Percentiles rank a stretch among this genome's conserved stretches.
These are phyloP conservation scores for Zaprionus taronus DNA, from an alignment of 1,140 invertebrate species.

Conservation along the genomic window DNA sequence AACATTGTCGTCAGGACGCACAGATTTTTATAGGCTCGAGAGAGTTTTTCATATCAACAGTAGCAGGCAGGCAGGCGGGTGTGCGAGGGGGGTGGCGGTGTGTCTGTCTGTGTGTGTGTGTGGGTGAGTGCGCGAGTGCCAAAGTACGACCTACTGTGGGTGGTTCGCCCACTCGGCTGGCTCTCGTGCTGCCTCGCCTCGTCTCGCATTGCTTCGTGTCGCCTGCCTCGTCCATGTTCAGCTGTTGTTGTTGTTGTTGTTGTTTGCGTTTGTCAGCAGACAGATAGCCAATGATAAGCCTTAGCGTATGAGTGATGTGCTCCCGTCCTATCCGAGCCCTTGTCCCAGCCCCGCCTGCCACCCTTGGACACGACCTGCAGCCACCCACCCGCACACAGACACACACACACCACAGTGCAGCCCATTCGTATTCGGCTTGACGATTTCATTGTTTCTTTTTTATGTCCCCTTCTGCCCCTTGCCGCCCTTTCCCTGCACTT, in stretches of 20 bases:
- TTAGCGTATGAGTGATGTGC: constrained; percentile 59
- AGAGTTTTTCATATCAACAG: constrained; percentile 25
- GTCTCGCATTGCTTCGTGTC: constrained; percentile 28
- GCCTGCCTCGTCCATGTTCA: constrained; percentile 12
- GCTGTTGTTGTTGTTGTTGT: constrained; percentile 19
- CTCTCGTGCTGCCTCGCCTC: constrained; percentile 16
- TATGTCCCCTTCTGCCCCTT: not conserved
- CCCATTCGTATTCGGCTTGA: not conserved
- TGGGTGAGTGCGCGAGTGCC: not conserved
- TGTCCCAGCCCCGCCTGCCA: not conserved
- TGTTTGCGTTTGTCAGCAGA: constrained; percentile 58
- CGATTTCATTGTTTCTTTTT: constrained; percentile 8
- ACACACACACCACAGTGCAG: not conserved
- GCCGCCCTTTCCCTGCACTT: too few relatives aligned
- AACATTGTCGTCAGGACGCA: constrained; percentile 49
- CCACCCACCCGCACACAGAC: not conserved
- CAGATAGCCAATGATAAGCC: constrained; percentile 65
- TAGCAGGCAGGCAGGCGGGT: not conserved
- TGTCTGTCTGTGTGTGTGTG: not conserved
- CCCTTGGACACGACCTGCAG: not conserved
- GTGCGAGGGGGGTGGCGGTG: not conserved
- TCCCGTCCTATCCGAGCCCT: constrained; percentile 13
- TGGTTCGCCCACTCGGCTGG: constrained; percentile 41
- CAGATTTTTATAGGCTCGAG: constrained; percentile 51
- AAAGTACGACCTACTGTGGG: constrained; percentile 23